A percentile compares a stretch with the other conserved stretches of the same genome.
These are phyloP conservation scores for Andinoacara biseriatus DNA, from an alignment of 2,113 vertebrate species.

Conservation along the genomic window DNA sequence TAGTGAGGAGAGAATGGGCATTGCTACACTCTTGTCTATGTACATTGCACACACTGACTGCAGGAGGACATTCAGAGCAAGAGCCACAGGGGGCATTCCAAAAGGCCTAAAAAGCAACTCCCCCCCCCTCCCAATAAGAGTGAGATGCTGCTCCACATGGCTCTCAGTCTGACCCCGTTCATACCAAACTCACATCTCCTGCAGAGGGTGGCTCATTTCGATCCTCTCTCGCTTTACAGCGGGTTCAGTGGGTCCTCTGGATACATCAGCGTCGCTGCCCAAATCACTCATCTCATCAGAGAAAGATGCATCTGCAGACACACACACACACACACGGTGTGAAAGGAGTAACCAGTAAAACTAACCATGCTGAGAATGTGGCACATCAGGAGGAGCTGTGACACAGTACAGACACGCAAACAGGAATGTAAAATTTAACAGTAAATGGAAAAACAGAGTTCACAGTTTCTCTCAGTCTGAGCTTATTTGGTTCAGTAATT, in stretches of 20 bases:
- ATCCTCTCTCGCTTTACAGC: slow-evolving; percentile 92
- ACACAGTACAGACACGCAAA: too few species aligned
- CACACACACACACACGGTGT: background rate
- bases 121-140: background rate
- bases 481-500: too few species aligned
- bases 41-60: slow-evolving; percentile 62
- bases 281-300: slow-evolving; percentile 87
- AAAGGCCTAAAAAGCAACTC: background rate
- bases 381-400: background rate
- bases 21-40: slow-evolving; percentile 60
- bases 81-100: background rate
- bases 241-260: slow-evolving; percentile 81
- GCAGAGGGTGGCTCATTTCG: slow-evolving; percentile 88
- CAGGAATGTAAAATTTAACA: too few species aligned
- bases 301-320: slow-evolving; percentile 72
- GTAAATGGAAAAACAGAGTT: too few species aligned
- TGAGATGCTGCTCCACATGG: background rate
- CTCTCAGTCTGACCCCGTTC: slow-evolving; percentile 24
- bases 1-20: slow-evolving; percentile 39
- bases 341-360: background rate
- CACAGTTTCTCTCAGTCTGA: too few species aligned
- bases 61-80: background rate
- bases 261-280: slow-evolving; percentile 79
- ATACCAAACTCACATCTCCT: slow-evolving; percentile 84
- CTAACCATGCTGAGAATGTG: background rate